Percentiles rank a stretch among this genome's conserved stretches.
Evolutionary conservation across 2,113 vertebrate species (phyloP).

Genomic region (Typhlomys cinereus): DNA sequence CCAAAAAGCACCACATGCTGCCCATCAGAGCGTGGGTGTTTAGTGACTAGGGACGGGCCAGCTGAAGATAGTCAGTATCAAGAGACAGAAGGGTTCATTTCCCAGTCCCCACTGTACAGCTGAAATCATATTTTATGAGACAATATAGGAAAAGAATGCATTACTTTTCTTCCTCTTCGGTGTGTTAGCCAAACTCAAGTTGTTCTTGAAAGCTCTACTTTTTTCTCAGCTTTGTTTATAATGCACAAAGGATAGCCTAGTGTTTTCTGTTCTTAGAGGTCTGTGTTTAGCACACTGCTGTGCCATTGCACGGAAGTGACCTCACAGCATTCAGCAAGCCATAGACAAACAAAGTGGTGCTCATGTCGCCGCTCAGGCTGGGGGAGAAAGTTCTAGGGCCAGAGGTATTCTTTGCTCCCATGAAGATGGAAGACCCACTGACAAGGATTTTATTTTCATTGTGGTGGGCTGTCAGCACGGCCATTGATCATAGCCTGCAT

Average conservation of each 20-base stretch:
- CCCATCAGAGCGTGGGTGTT: neutral
- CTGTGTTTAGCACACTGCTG: neutral
- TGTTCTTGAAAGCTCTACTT: neutral
- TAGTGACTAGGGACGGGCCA: neutral
- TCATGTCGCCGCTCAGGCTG: neutral
- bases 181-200: neutral
- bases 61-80: neutral
- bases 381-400: neutral
- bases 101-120: neutral
- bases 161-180: neutral
- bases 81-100: neutral
- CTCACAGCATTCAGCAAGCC: neutral
- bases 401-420: constrained; percentile 21
- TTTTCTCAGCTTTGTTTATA: neutral
- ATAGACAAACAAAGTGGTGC: neutral
- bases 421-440: constrained; percentile 66
- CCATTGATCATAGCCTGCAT: constrained; percentile 67
- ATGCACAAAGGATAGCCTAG: neutral
- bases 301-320: neutral
- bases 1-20: no score
- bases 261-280: neutral
- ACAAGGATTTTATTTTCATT: constrained; percentile 72
- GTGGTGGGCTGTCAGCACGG: constrained; percentile 62
- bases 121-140: neutral
- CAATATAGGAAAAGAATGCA: neutral